These are phyloP conservation scores for Aplysia californica DNA, from an alignment of 1,140 invertebrate species.

Conservation along the genomic window DNA sequence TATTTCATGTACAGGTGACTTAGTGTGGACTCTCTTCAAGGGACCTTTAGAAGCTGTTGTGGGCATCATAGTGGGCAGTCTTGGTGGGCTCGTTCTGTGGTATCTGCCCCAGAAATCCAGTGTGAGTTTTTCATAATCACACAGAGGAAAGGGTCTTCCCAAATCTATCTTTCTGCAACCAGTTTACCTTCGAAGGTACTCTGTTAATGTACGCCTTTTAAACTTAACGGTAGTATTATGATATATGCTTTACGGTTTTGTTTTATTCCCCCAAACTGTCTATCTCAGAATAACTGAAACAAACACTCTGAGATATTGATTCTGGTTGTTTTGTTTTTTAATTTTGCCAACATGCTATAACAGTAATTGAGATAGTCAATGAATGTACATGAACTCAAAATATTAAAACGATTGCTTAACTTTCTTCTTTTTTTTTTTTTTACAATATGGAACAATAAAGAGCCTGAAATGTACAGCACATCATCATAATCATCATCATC, in stretches of 20 bases:
- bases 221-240: not conserved
- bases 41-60: slow-evolving; percentile 53
- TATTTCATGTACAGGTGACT: too few species aligned
- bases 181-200: not conserved
- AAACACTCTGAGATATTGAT: not conserved
- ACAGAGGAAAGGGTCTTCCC: not conserved
- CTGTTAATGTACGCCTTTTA: not conserved
- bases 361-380: too few species aligned
- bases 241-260: not conserved
- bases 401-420: too few species aligned
- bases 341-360: too few species aligned
- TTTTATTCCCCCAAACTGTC: not conserved
- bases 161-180: too few species aligned
- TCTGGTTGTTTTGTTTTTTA: too few species aligned
- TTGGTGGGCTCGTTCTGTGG: slow-evolving; percentile 55
- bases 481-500: not conserved
- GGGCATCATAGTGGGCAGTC: slow-evolving; percentile 51
- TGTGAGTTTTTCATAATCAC: slow-evolving; percentile 39
- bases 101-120: slow-evolving; percentile 53
- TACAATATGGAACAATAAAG: too few species aligned
- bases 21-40: slow-evolving; percentile 53
- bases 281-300: not conserved
- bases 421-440: too few species aligned
- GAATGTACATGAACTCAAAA: too few species aligned
- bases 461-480: not conserved